These are phyloP conservation scores for Eretmochelys imbricata DNA, from an alignment of 2,113 vertebrate genomes.

Conservation along the genomic window DNA sequence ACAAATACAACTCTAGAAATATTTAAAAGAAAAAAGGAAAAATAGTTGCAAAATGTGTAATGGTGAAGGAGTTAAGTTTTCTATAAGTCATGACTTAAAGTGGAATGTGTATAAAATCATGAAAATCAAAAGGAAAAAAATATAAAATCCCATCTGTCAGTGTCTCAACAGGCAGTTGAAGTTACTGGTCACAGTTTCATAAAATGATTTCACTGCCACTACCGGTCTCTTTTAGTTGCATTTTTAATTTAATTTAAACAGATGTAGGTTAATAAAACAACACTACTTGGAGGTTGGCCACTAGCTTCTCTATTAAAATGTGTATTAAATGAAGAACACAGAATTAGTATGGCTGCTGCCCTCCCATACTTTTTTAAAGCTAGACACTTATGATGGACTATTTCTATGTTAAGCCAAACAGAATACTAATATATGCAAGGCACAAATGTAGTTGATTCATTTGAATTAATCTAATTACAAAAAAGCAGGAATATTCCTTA, in stretches of 20 bases:
- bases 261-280: not conserved
- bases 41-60: not conserved
- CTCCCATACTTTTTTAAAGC: not conserved
- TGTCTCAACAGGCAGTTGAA: not conserved
- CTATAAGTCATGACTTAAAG: not conserved
- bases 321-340: not conserved
- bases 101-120: rapidly evolving
- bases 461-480: not conserved
- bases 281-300: rapidly evolving
- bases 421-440: not conserved
- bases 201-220: not conserved
- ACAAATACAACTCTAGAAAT: not conserved
- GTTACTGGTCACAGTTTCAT: not conserved
- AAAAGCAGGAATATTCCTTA: not conserved
- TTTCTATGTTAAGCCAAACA: not conserved
- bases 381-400: not conserved
- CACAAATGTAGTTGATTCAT: not conserved
- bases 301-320: not conserved
- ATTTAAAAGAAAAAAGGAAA: not conserved
- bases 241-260: not conserved
- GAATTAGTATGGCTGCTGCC: not conserved
- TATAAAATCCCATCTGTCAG: not conserved
- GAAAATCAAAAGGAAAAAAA: not conserved
- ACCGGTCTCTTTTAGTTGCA: not conserved
- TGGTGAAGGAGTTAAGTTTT: not conserved